Evolutionary conservation across 2,797 vertebrate genomes (phyloP), one percentile per base, ranked within the genome.

Genomic region (Enteromius anoplus): DNA sequence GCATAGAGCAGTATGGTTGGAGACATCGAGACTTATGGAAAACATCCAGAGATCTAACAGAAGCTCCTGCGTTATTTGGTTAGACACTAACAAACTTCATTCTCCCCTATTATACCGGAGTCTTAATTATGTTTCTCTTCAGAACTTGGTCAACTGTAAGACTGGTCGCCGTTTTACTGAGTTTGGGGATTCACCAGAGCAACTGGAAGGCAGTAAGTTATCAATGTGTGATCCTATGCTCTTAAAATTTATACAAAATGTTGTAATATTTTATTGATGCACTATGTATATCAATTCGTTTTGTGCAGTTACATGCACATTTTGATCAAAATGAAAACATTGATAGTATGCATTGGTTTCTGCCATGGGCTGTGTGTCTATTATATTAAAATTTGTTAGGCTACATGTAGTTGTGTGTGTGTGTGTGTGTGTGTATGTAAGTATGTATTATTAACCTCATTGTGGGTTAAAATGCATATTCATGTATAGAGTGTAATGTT

Each of bases 161-260:
- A 65, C 51, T 83, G 40, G 60, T 66, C 62, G 7, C 45, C 14
- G 19, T 80, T 69, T 19, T 88, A 51, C 62, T 88, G 69, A 62
- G 62, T 19, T 80, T 84, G 45, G 78, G 86, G 79, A 81, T 86
- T 84, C 81, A 78, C 5, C 60, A 64, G 68, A 69, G 21, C 10
- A 70, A 55, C 17, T 87, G 84, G 87, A 53, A 72, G 51, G 66
- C 37, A 81, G 87, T 88, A 81, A 87, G 84, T 82, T 45, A 19
- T 47, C 42, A 29, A 0, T 21, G 10, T 53, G 23, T 5, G 45
- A 60, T 29, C 4, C 4, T 51, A 14, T 80, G 66, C 55, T 32
- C 21, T 47, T 5, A 51, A 23, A 19, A 45, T 75, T 23, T 51
- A 60, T 47, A 7, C 2, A 9, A 34, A 49, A 65, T 78, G 19